Conservation (phyloP, 2,113 vertebrate species). For the Muntiacus reevesi region DNA sequence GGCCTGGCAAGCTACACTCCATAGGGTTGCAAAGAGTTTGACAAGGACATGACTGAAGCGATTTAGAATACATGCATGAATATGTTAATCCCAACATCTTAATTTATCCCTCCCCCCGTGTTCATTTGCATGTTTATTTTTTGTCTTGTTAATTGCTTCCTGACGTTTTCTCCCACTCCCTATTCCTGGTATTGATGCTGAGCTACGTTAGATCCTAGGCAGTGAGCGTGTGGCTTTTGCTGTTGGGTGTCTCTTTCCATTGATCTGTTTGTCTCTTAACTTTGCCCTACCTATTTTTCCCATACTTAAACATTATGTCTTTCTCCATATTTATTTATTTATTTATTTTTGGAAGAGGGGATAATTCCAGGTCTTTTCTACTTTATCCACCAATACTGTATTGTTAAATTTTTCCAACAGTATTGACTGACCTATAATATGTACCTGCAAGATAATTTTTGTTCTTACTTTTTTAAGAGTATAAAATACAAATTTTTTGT, state of each 20-base stretch:
- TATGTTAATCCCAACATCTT: neutral
- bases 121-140: neutral
- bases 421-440: neutral
- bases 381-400: neutral
- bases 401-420: neutral
- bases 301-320: neutral
- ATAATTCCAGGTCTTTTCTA: neutral
- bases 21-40: neutral
- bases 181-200: neutral
- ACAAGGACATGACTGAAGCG: neutral
- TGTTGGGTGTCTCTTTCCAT: neutral
- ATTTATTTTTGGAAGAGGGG: neutral
- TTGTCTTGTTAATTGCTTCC: neutral
- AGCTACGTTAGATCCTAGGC: neutral
- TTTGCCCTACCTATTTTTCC: neutral
- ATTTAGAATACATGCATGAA: neutral
- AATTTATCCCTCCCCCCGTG: neutral
- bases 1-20: neutral
- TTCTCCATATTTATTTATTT: neutral
- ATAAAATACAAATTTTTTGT: neutral
- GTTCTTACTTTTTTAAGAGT: neutral
- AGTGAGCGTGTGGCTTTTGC: neutral
- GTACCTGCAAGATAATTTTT: neutral
- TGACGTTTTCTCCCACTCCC: neutral
- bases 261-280: neutral